Percentiles rank a stretch among this genome's conserved stretches.
Conservation (phyloP, 2,888 invertebrate genomes). For the Ichneumoninae sp. region DNA sequence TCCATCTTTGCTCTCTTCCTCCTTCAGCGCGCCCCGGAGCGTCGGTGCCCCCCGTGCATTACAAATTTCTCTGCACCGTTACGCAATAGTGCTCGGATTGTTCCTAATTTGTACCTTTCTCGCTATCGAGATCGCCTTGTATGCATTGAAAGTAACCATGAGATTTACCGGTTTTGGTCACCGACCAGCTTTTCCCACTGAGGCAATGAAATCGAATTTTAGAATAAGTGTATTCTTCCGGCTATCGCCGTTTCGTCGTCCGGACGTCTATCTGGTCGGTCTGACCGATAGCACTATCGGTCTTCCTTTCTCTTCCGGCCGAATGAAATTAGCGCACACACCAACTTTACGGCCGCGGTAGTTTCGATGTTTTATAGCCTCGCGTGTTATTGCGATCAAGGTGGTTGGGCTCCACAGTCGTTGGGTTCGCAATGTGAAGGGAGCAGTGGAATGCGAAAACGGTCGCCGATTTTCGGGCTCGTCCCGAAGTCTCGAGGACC, state of each 20-base stretch:
- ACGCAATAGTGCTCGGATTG: constrained; percentile 57
- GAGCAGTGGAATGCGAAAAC: neutral
- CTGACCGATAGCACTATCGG: constrained; percentile 32
- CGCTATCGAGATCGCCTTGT: constrained; percentile 39
- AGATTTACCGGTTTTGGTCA: constrained; percentile 12
- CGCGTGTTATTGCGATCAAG: constrained; percentile 22
- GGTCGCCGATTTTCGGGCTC: neutral
- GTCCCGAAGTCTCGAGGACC: neutral
- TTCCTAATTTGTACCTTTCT: constrained; percentile 48
- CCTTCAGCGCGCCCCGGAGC: constrained; percentile 23
- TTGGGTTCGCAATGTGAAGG: neutral
- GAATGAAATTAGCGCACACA: neutral
- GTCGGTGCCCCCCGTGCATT: constrained; percentile 16
- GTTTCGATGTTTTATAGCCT: constrained; percentile 16
- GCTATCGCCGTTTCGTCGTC: constrained; percentile 34
- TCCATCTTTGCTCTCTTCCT: constrained; percentile 52
- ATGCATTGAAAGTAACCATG: constrained; percentile 26
- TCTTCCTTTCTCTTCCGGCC: constrained; percentile 59
- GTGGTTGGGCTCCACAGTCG: neutral
- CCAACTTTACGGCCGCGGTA: constrained; percentile 18
- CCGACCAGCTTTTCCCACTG: constrained; percentile 8
- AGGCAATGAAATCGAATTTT: constrained; percentile 4
- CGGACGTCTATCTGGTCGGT: constrained; percentile 32
- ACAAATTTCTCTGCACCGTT: constrained; percentile 60
- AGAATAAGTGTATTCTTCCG: constrained; percentile 41